These are phyloP conservation scores for Acanthoscelides obtectus DNA, from an alignment of 2,888 invertebrate species.

Conservation along the genomic window DNA sequence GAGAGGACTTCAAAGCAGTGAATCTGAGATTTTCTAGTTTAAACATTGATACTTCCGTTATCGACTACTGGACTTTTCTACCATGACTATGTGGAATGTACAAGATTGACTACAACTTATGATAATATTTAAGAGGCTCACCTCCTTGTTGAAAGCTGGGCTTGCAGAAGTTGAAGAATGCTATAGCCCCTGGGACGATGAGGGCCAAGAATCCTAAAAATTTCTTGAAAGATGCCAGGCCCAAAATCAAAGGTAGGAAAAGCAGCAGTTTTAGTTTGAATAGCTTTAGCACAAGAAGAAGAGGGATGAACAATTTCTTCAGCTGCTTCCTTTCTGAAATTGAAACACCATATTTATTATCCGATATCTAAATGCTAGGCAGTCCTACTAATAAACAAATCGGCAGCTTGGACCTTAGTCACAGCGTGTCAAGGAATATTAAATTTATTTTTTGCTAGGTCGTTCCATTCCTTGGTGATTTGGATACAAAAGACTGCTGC, in stretches of 20 bases:
- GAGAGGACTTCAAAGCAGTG: too few relatives aligned
- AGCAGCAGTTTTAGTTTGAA: constrained; percentile 79
- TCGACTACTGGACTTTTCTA: too few relatives aligned
- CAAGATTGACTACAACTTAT: too few relatives aligned
- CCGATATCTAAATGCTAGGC: background rate
- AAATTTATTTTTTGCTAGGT: too few relatives aligned
- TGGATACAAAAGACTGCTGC: too few relatives aligned
- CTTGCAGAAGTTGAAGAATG: constrained; percentile 80
- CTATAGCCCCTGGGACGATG: constrained; percentile 75
- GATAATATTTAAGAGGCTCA: constrained; percentile 6
- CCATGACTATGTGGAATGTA: too few relatives aligned
- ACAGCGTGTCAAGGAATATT: too few relatives aligned
- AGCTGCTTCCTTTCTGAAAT: constrained; percentile 71
- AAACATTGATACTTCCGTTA: too few relatives aligned
- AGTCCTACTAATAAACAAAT: too few relatives aligned
- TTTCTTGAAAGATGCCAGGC: constrained; percentile 80
- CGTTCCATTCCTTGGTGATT: too few relatives aligned
- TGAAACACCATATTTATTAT: background rate
- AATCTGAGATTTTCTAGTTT: too few relatives aligned
- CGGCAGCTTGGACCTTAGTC: too few relatives aligned
- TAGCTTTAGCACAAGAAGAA: constrained; percentile 74
- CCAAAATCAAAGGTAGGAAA: constrained; percentile 77
- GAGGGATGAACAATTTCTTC: constrained; percentile 77
- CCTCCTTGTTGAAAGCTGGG: constrained; percentile 51
- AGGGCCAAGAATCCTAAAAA: constrained; percentile 76